These are phyloP conservation scores for Chionodraco myersi DNA, from an alignment of 2,113 vertebrate genomes.

Conservation along the genomic window DNA sequence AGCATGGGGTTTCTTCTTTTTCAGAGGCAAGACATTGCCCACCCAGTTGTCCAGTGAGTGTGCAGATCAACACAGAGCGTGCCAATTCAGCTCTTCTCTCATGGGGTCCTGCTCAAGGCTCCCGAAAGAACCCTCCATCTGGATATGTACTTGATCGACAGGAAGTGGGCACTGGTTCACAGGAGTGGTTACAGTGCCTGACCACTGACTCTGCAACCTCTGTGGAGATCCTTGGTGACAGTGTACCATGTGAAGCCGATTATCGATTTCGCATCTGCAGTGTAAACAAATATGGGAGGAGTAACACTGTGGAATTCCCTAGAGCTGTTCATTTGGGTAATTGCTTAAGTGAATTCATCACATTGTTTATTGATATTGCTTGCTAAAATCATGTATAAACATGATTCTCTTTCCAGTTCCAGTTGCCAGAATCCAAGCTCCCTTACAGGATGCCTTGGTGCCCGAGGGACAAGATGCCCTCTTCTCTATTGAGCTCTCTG, in stretches of 20 bases:
- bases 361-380: background rate
- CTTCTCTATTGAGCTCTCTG: slow-evolving; percentile 92
- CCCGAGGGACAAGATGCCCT: slow-evolving; percentile 85
- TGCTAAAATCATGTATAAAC: background rate
- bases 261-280: slow-evolving; percentile 94
- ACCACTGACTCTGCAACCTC: slow-evolving; percentile 89
- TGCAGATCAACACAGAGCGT: slow-evolving; percentile 88
- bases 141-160: slow-evolving; percentile 92
- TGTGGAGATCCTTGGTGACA: slow-evolving; percentile 92
- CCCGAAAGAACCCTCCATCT: slow-evolving; percentile 85
- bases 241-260: slow-evolving; percentile 90
- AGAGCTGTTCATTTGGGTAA: slow-evolving; percentile 91
- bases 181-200: slow-evolving; percentile 94
- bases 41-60: slow-evolving; percentile 88
- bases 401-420: slow-evolving; percentile 83
- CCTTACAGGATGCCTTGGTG: slow-evolving; percentile 88
- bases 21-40: slow-evolving; percentile 89
- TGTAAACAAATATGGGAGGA: slow-evolving; percentile 90
- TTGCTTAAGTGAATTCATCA: background rate
- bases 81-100: slow-evolving; percentile 90
- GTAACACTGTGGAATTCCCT: slow-evolving; percentile 90
- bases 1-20: slow-evolving; percentile 27
- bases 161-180: slow-evolving; percentile 85
- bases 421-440: slow-evolving; percentile 88
- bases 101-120: slow-evolving; percentile 89